Evolutionary conservation across 2,797 vertebrate species (phyloP), one percentile per base, ranked within the genome.

Genomic region (Halcyon badia): DNA sequence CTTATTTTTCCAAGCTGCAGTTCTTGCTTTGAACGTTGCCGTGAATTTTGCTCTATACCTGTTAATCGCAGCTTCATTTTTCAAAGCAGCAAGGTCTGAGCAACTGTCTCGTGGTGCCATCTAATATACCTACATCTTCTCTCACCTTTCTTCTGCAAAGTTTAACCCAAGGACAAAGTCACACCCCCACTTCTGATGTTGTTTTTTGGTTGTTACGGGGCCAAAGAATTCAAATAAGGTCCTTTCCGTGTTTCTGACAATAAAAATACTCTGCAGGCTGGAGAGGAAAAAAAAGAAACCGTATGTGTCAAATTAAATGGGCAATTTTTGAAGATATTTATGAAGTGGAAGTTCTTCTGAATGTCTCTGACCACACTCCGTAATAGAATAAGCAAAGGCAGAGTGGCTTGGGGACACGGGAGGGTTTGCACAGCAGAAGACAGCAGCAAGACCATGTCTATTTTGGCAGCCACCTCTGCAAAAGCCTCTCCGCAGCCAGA

Each of bases 351-450:
- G 46, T 44, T 83, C 56, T 85, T 96, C 64, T 84, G 85, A 65
- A 49, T 1, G 3, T 82, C 37, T 89, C 48, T 80, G 46, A 83
- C 75, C 58, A 71, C 48, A 25, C 11, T 57, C 70, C 51, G n/a
- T 49, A 82, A 93, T 2, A 90, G 35, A 94, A 20, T 31, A 79
- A 88, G 44, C 51, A 90, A 79, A 87, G 64, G 70, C 90, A 87
- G 84, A 89, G 26, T 5, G 4, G 15, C 16, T 57, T 3, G 1
- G 37, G 78, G 80, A 41, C 57, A 83, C 2, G 14, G 56, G 39
- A 81, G 46, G 21, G 51, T 66, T 85, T 70, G 56, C 54, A 58
- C 12, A 71, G 61, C n/a, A 64, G 44, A 31, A 46, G 48, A 52
- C 69, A 54, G 35, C 68, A 90, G 72, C 52, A 19, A 92, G 60